phyloP scores from a whole-genome alignment of 2,797 vertebrate genomes.

The Jordanella pulchra region DNA sequence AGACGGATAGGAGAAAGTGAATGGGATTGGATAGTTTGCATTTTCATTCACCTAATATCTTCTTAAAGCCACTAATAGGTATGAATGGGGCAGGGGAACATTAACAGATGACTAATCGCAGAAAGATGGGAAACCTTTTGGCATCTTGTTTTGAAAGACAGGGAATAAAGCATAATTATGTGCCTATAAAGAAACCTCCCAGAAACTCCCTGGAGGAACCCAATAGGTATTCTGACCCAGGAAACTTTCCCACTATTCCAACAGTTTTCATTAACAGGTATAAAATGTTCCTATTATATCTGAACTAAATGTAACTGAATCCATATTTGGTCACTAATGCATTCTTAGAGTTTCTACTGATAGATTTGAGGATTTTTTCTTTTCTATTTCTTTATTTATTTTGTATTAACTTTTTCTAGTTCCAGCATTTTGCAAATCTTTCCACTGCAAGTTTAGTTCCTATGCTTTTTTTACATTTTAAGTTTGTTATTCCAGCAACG shows the following conservation, averaged over 20 bases:
- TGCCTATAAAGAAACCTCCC: conserved; percentile 47
- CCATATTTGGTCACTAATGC: background rate
- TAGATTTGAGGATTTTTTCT: background rate
- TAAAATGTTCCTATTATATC: background rate
- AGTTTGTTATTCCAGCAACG: too few relatives aligned
- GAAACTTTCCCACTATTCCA: conserved; percentile 2
- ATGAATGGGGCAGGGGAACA: conserved; percentile 51
- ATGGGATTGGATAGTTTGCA: conserved; percentile 29
- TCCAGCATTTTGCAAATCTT: background rate
- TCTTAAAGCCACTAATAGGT: conserved; percentile 36
- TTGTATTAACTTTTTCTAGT: background rate
- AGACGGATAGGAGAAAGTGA: conserved; percentile 14
- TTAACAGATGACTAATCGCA: conserved; percentile 63
- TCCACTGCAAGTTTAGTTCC: background rate
- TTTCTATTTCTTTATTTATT: background rate
- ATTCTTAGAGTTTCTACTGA: background rate
- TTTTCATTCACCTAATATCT: conserved; percentile 52
- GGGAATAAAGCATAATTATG: conserved; percentile 51
- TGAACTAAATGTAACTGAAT: background rate
- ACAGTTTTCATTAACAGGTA: background rate
- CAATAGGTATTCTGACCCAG: background rate
- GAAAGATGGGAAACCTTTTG: conserved; percentile 50
- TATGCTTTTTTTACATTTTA: too few relatives aligned
- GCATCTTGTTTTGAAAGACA: conserved; percentile 55
- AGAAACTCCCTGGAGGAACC: conserved; percentile 23